Conservation (phyloP, 2,888 invertebrate genomes). For the Scrobipalpa costella region DNA sequence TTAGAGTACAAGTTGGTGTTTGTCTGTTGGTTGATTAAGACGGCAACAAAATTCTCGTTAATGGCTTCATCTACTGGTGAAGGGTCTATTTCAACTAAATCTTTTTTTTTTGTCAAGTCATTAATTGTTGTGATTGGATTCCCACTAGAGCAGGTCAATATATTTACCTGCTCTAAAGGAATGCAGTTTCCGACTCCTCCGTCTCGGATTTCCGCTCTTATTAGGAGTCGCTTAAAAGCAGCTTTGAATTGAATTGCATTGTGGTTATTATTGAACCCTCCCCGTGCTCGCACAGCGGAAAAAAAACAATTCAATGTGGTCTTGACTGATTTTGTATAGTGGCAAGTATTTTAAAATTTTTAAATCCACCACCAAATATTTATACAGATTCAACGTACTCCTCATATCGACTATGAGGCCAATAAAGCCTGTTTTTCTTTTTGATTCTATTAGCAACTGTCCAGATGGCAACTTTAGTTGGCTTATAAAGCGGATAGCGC, state of each 20-base stretch:
- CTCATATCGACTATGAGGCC: slow-evolving; percentile 34
- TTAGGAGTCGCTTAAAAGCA: too few relatives aligned
- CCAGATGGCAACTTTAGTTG: slow-evolving; percentile 28
- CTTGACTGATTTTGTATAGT: too few relatives aligned
- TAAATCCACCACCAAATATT: slow-evolving; percentile 26
- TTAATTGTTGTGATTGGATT: slow-evolving; percentile 25
- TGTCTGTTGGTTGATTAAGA: background rate
- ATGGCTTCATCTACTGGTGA: background rate
- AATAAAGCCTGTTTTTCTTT: slow-evolving; percentile 37
- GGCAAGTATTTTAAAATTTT: too few relatives aligned
- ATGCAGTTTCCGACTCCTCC: too few relatives aligned
- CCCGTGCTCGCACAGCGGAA: too few relatives aligned
- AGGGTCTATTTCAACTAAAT: background rate
- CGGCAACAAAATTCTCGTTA: background rate
- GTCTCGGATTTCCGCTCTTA: too few relatives aligned
- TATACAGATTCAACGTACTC: slow-evolving; percentile 32
- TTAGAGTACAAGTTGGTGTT: too few relatives aligned
- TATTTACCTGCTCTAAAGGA: too few relatives aligned
- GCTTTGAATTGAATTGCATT: too few relatives aligned
- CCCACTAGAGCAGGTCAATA: slow-evolving; percentile 33
- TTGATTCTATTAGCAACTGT: slow-evolving; percentile 27
- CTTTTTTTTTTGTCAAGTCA: slow-evolving; percentile 18
- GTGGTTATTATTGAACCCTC: too few relatives aligned
- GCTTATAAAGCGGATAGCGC: slow-evolving; percentile 24
- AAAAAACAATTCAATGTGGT: too few relatives aligned